Percentiles rank a stretch among this genome's conserved stretches.
Evolutionary conservation across 2,113 vertebrate species (phyloP).

Genomic region (Rhabdomys dilectus): DNA sequence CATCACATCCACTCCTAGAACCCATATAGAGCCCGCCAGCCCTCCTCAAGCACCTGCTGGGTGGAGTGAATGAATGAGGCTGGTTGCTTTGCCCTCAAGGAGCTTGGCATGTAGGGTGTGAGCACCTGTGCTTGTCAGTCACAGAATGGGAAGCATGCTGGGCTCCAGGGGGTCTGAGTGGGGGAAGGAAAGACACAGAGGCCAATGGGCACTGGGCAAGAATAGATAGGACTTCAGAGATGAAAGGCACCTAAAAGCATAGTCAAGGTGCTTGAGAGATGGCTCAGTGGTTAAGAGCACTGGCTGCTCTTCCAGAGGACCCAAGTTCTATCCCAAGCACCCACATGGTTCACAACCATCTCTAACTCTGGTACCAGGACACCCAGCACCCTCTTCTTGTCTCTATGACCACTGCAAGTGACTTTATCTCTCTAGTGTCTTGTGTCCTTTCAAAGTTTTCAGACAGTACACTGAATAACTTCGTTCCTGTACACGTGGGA

Average conservation of each 20-base stretch:
- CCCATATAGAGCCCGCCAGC: not conserved
- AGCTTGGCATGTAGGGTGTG: not conserved
- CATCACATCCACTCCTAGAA: not conserved
- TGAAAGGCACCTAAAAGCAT: not conserved
- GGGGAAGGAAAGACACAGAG: too few relatives aligned
- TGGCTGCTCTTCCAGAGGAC: not conserved
- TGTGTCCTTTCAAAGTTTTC: not conserved
- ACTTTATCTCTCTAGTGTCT: not conserved
- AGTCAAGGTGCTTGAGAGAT: not conserved
- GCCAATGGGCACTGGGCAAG: not conserved
- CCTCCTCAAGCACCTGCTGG: not conserved
- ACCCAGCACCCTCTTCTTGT: not conserved
- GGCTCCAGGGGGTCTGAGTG: too few relatives aligned
- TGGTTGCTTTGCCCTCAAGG: not conserved
- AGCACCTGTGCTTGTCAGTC: fast-evolving
- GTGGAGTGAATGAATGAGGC: not conserved
- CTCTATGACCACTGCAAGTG: not conserved
- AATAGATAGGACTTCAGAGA: not conserved
- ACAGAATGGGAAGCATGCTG: not conserved
- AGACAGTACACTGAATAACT: not conserved
- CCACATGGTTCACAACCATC: not conserved
- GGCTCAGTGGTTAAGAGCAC: not conserved
- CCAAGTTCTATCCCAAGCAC: not conserved
- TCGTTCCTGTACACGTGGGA: not conserved
- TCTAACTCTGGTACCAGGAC: not conserved